Base-by-base conservation (phyloP, 1,140 invertebrate species). In the Oscheius sp. region DNA sequence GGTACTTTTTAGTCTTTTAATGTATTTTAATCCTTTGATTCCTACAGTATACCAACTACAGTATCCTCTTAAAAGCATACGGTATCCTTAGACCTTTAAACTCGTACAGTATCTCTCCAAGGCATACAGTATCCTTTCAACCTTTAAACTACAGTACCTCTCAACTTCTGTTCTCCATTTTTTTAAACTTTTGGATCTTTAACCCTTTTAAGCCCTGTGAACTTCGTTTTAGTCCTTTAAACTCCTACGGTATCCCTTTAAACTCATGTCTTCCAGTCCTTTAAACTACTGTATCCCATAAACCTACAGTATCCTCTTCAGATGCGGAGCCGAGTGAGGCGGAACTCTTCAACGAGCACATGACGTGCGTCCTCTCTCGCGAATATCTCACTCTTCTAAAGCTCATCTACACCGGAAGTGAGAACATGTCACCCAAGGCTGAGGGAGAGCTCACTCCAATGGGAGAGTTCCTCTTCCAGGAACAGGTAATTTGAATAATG, bases 261-360 rank as follows among this genome's bases (percentile, higher is more conserved):
- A 45, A 45, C 13, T 18, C 18, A 15, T 45, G 15, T 18, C 18
- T 45, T 45, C 23, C 23, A 15, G 15, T 45, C 42, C 23, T 23
- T 45, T 0, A 45, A 23, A 45, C n/a, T 63, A 63, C 36, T 32
- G 61, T 63, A 32, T 15, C n/a, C 61, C 31, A 13, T 63, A 7
- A 13, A 13, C 49, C 23, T 20, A 55, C 7, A 55, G 4, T 7
- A 23, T 7, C 7, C 10, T 15, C 34, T 62, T 20, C 46, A 68
- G 75, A 66, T 13, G 35, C 63, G 13, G 79, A 84, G 32, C 79
- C 66, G 26, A 76, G 61, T 10, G 81, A 81, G 58, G 81, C 84
- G 32, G 79, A 81, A 66, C 42, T 81, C 26, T 73, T 81, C 64
- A 10, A 36, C 2, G 79, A 83, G 62, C 82, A 82, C 61, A 75